Evolutionary conservation across 2,113 vertebrate species (phyloP), one percentile per base, ranked within the genome.

Genomic region (Aviceda subcristata): DNA sequence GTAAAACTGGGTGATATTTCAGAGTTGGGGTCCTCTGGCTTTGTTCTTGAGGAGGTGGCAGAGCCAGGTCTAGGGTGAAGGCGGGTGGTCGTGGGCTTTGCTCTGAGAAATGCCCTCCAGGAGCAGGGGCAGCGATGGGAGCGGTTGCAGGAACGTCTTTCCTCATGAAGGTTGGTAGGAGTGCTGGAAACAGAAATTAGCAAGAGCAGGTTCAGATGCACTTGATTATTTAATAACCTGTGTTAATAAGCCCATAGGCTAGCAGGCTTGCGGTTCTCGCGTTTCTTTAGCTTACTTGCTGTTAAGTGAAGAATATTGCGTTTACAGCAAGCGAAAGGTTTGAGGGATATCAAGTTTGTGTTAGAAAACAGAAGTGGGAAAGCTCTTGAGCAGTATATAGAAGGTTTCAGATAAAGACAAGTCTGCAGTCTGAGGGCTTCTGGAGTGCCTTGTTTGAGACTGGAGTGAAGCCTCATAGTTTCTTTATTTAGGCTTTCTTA

Each of bases 181-280:
- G 73, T 78, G 22, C 38, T 87, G 77, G 57, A 48, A 55, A 39
- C 3, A 32, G 19, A 38, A 64, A 75, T 5, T 2, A 55, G 32
- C 46, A 46, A 45, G 46, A 55, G 16, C 24, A 15, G 12, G 7
- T 63, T 78, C n/a, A 38, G n/a, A 45, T n/a, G 16, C n/a, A 15
- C 12, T 63, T 9, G 38, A 3, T 86, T 39, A 11, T 50, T 76
- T 39, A 48, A 57, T 83, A 56, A n/a, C 23, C 9, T 77, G 21
- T 48, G 38, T 77, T 92, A 81, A 62, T 45, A 67, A 90, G 14
- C 15, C 13, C 1, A 0, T 3, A 13, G 13, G 18, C 10, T 29
- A 13, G 6, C 7, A 36, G 55, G 26, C 30, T n/a, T 45, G 29
- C 39, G 53, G 27, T 21, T 79, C 50, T 43, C 0, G 0, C 4